Evolutionary conservation across 2,797 vertebrate genomes (phyloP), one percentile per base, ranked within the genome.

Genomic region (Nothura maculosa): DNA sequence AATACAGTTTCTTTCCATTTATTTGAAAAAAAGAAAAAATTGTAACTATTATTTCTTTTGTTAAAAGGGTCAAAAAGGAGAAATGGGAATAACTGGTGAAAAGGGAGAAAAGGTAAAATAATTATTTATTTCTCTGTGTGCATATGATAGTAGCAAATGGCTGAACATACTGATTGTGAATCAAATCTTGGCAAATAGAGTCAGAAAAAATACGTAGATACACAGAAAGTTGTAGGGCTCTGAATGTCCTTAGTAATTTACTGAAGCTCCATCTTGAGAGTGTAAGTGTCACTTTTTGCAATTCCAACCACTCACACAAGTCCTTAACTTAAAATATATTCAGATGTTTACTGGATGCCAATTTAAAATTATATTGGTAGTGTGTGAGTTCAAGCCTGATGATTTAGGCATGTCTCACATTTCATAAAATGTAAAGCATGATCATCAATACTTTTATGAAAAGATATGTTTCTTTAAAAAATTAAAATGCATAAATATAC

Each of bases 81-180:
- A 97, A 27, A 76, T 96, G 36, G 98, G 98, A 93, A 92, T 91
- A 57, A 18, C 86, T 2, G 97, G 97, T 30, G 85, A 87, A 85
- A 99, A 98, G 97, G 98, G 99, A 96, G 98, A 99, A 95, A 98
- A 98, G 98, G 98, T 98, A 97, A 85, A 47, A 76, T 43, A 61
- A 73, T 90, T 58, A 48, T 15, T 81, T 75, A 28, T 5, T 79
- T 77, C 21, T 68, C 9, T 60, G 18, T 17, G 72, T 22, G 3
- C 22, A 3, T 64, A 30, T 82, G 68, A 32, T 74, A n/a, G 22
- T 42, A 48, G 40, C 72, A 68, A 20, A 25, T 81, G 43, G 5
- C 5, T 45, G 40, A 77, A 55, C 21, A 1, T 57, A 28, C 15
- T 72, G 32, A 25, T 76, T 55, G 61, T 64, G 10, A 67, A 28